Conservation (phyloP, 2,888 invertebrate genomes). For the Baronia brevicornis region DNA sequence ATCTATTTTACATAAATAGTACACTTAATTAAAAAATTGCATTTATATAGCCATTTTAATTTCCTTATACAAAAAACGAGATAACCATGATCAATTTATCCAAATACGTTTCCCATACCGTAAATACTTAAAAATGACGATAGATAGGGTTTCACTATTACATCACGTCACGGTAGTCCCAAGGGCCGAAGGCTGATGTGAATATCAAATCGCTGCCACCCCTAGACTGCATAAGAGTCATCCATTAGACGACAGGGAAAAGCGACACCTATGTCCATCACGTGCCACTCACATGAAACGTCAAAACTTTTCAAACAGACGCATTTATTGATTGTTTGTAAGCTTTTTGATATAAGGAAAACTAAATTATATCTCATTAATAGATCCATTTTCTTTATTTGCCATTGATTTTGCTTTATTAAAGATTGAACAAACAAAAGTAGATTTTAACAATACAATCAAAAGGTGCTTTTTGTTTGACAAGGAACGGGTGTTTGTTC, state of each 20-base stretch:
- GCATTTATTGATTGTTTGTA: constrained; percentile 15
- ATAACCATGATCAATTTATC: constrained; percentile 39
- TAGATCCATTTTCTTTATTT: constrained; percentile 54
- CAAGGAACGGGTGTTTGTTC: constrained; percentile 49
- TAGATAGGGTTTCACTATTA: constrained; percentile 47
- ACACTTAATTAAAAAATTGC: too few species aligned
- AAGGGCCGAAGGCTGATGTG: constrained; percentile 53
- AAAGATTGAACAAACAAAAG: constrained; percentile 36
- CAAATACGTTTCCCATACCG: constrained; percentile 40
- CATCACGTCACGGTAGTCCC: constrained; percentile 59
- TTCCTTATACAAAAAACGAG: too few species aligned
- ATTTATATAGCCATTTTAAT: too few species aligned
- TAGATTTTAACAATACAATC: constrained; percentile 38
- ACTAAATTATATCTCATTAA: constrained; percentile 47
- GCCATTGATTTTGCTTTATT: constrained; percentile 29
- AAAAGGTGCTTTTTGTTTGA: constrained; percentile 53
- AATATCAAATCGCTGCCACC: constrained; percentile 70
- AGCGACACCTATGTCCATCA: constrained; percentile 48
- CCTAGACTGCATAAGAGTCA: constrained; percentile 60
- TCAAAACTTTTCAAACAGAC: constrained; percentile 27
- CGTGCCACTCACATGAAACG: constrained; percentile 32
- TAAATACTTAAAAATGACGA: constrained; percentile 47
- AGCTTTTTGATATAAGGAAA: constrained; percentile 37
- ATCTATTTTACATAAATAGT: too few species aligned
- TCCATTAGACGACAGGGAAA: constrained; percentile 58